Percentiles rank a stretch among this genome's conserved stretches.
These are phyloP conservation scores for Spisula solida DNA, from an alignment of 2,888 invertebrate genomes.

Conservation along the genomic window DNA sequence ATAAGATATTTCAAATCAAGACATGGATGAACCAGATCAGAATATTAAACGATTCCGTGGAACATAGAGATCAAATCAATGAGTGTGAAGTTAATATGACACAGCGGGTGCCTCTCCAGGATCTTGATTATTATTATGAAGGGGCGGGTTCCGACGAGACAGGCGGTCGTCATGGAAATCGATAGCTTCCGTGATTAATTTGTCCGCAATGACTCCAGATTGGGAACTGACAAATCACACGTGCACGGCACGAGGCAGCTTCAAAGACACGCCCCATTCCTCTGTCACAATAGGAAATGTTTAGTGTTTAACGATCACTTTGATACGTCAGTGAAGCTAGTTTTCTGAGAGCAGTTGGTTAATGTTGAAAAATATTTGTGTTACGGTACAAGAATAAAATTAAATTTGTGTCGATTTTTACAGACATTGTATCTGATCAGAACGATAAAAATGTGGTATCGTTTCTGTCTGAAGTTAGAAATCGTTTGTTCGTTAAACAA, in stretches of 20 bases:
- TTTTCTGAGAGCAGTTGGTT: slow-evolving; percentile 1
- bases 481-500: too few species aligned
- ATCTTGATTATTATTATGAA: slow-evolving; percentile 41
- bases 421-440: slow-evolving; percentile 8
- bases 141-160: slow-evolving; percentile 34
- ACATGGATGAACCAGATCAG: too few species aligned
- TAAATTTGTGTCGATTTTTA: slow-evolving; percentile 3
- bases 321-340: slow-evolving; percentile 25
- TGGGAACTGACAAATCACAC: slow-evolving; percentile 63
- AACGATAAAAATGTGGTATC: not conserved
- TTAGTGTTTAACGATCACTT: slow-evolving; percentile 45
- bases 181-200: slow-evolving; percentile 48
- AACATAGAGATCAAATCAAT: not conserved
- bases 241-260: slow-evolving; percentile 51
- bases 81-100: slow-evolving; percentile 19
- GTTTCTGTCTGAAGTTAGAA: not conserved
- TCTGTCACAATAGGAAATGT: slow-evolving; percentile 51
- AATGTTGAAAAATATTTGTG: slow-evolving; percentile 28
- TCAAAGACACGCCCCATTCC: slow-evolving; percentile 56
- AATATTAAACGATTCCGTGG: too few species aligned
- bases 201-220: slow-evolving; percentile 56
- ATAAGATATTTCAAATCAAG: too few species aligned
- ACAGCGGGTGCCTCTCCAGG: slow-evolving; percentile 25
- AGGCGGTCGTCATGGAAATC: slow-evolving; percentile 41
- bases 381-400: slow-evolving; percentile 19